These are phyloP conservation scores for Alca torda DNA, from an alignment of 2,797 vertebrate species.

Conservation along the genomic window DNA sequence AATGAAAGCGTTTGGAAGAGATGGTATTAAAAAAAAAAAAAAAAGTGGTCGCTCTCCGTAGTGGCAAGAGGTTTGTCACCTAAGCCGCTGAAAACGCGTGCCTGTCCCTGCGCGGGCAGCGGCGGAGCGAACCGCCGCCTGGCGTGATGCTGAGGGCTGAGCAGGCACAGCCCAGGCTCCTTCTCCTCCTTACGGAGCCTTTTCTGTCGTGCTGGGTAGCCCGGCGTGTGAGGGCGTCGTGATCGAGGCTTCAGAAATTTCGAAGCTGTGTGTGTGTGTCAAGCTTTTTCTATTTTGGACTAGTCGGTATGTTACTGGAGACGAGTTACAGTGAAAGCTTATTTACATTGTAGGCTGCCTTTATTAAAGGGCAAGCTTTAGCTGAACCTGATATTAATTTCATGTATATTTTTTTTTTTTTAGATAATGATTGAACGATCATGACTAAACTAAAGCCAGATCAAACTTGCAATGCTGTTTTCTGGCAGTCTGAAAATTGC, in stretches of 20 bases:
- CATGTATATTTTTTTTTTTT: neutral
- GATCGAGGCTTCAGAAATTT: neutral
- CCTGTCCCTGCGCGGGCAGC: neutral
- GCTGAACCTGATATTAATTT: neutral
- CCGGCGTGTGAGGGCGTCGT: neutral
- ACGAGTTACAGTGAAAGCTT: neutral
- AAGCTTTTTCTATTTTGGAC: neutral
- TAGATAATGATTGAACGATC: neutral
- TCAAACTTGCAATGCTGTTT: neutral
- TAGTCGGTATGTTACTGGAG: neutral
- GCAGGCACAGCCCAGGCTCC: too few relatives aligned
- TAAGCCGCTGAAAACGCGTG: neutral
- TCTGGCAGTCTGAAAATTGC: neutral
- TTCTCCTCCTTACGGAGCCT: neutral
- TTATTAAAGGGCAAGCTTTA: neutral
- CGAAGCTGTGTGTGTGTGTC: neutral
- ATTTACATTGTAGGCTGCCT: neutral
- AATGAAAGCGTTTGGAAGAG: neutral
- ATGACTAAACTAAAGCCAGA: neutral
- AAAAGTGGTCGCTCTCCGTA: rapidly evolving
- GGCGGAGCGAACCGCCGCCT: neutral
- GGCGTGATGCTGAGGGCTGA: neutral
- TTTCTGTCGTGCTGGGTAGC: neutral
- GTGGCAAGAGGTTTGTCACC: neutral
- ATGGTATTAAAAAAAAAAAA: too few relatives aligned